Conservation (phyloP, 2,797 vertebrate species). For the Myotis planiceps region DNA sequence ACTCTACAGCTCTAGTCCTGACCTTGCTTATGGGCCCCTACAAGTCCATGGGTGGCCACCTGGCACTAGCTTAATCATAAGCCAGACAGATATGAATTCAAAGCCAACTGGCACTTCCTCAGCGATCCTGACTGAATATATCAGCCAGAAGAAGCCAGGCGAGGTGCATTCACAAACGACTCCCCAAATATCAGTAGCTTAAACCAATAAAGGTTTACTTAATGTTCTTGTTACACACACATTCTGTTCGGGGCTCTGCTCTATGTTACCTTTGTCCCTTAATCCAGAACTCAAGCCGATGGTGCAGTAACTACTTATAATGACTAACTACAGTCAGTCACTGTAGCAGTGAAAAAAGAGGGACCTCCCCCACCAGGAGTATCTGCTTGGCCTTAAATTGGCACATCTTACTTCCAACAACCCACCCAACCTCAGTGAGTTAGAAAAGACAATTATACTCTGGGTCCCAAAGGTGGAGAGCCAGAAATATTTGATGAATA, state of each 20-base stretch:
- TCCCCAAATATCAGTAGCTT: neutral
- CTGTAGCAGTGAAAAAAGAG: neutral
- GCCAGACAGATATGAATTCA: neutral
- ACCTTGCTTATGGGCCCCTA: neutral
- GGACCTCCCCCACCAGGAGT: neutral
- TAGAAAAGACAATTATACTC: neutral
- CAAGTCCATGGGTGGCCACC: neutral
- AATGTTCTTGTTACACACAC: neutral
- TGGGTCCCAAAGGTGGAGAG: neutral
- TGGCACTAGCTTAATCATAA: neutral
- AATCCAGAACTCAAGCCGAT: neutral
- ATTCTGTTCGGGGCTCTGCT: neutral
- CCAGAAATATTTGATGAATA: neutral
- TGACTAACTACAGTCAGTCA: neutral
- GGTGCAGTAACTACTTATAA: neutral
- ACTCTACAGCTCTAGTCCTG: neutral
- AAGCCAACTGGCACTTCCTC: neutral
- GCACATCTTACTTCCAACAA: neutral
- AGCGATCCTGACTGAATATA: neutral
- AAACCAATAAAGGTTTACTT: neutral
- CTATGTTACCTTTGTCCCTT: neutral
- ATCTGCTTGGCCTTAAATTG: neutral
- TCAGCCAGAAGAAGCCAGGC: neutral
- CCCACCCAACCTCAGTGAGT: neutral
- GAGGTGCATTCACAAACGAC: neutral